Conservation (phyloP, 2,888 invertebrate genomes). For the Temnothorax rugatulus region DNA sequence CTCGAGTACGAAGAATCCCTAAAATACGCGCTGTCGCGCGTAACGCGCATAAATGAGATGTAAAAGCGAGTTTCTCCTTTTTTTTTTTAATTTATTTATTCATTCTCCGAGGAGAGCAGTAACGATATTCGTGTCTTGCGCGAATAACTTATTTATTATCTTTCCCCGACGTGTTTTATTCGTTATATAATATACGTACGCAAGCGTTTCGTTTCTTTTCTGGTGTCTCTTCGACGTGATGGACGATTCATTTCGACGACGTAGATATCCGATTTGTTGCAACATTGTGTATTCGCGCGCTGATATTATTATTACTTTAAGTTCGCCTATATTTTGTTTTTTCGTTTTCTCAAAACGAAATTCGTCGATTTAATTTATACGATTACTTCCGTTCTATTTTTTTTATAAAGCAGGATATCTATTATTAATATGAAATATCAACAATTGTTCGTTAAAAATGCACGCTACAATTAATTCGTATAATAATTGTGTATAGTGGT, state of each 20-base stretch:
- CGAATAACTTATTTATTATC: conserved; percentile 48
- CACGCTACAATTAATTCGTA: conserved; percentile 14
- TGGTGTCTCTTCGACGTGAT: conserved; percentile 29
- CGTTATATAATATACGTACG: conserved; percentile 27
- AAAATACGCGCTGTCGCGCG: background rate
- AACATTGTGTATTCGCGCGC: conserved; percentile 35
- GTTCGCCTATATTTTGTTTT: conserved; percentile 22
- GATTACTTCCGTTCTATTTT: background rate
- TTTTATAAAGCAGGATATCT: conserved; percentile 24
- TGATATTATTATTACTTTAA: conserved; percentile 55
- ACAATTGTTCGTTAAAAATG: conserved; percentile 11
- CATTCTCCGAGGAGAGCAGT: conserved; percentile 14
- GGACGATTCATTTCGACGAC: conserved; percentile 42
- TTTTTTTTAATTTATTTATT: conserved; percentile 38
- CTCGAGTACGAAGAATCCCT: conserved; percentile 11
- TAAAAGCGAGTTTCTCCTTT: conserved; percentile 3
- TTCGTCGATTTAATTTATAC: conserved; percentile 16
- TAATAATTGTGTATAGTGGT: conserved; percentile 20
- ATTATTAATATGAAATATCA: background rate
- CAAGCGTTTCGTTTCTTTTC: conserved; percentile 22
- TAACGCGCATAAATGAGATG: conserved; percentile 12
- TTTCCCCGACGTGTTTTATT: conserved; percentile 37
- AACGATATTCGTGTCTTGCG: conserved; percentile 32
- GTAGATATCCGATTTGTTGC: conserved; percentile 20
- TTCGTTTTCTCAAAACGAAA: conserved; percentile 5